phyloP scores from a whole-genome alignment of 1,140 invertebrate genomes.

The Papilio dardanus region DNA sequence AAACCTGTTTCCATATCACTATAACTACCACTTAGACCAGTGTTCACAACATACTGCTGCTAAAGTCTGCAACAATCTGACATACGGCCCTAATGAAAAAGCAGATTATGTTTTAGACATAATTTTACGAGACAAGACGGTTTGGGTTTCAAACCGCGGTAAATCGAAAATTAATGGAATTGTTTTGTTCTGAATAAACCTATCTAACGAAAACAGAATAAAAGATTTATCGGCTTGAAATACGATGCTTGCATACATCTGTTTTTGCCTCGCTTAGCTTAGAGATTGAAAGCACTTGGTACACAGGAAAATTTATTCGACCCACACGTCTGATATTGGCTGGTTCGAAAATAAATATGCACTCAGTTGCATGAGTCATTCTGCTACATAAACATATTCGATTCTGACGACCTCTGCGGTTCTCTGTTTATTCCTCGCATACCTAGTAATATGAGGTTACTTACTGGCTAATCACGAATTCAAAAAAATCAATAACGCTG shows the following conservation, averaged over 20 bases:
- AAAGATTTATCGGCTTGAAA: not conserved
- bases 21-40: not conserved
- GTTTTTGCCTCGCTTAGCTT: not conserved
- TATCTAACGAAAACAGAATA: not conserved
- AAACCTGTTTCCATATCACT: slow-evolving; percentile 8
- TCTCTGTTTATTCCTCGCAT: slow-evolving; percentile 6
- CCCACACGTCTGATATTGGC: not conserved
- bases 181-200: too few relatives aligned
- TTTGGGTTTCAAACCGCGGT: too few relatives aligned
- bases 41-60: not conserved
- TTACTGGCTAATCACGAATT: not conserved
- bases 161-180: too few relatives aligned
- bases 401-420: not conserved
- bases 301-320: slow-evolving; percentile 5
- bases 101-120: too few relatives aligned
- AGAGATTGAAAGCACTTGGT: not conserved
- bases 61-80: not conserved
- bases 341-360: slow-evolving; percentile 12
- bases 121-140: too few relatives aligned
- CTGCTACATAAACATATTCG: not conserved
- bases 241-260: not conserved
- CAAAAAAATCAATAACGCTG: not conserved
- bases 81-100: too few relatives aligned
- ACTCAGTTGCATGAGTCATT: not conserved
- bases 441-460: not conserved